Evolutionary conservation across 2,888 invertebrate genomes (phyloP), one percentile per base, ranked within the genome.

Genomic region (Caenorhabditis virilis): DNA sequence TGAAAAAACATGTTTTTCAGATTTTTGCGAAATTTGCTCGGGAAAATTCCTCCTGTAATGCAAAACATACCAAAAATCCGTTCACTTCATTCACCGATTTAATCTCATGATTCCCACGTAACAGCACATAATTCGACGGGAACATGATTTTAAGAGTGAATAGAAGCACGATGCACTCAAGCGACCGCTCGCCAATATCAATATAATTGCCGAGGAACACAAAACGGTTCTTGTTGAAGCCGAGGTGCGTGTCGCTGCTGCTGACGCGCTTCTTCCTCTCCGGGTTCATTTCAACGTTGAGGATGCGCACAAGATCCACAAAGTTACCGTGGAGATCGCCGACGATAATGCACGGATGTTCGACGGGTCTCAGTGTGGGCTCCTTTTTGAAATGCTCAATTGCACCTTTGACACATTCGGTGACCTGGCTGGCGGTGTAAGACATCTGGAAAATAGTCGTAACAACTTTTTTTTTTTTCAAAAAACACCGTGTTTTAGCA

Each of bases 71-170:
- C 23, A 50, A 48, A 43, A 72, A 72, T 18, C 72, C 72, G 26
- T 72, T 69, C 4, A 54, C 66, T 41, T 36, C 49, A 41, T 72
- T 72, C 59, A 72, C 62, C 25, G 51, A 39, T 23, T 54, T 43
- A 0, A 56, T 66, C 41, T 70, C 70, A 35, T 69, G 69, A 51
- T 69, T 69, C n/a, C 69, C 69, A 38, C 69, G 69, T 1, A 69
- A 48, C 23, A 69, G 25, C 2, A 52, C 22, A 25, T 57, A 69
- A 16, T 46, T 38, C 0, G 3, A 18, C 2, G 64, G 64, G 39
- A 54, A 69, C 15, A 47, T 23, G 6, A 57, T 48, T 30, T 68
- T 69, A 11, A 69, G 26, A 2, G 56, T 45, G 16, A 69, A 63
- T 13, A 69, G 35, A 3, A 63, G 45, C 15, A 33, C 56, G 16